Evolutionary conservation across 2,888 invertebrate species (phyloP).

Genomic region (Congeria kusceri): DNA sequence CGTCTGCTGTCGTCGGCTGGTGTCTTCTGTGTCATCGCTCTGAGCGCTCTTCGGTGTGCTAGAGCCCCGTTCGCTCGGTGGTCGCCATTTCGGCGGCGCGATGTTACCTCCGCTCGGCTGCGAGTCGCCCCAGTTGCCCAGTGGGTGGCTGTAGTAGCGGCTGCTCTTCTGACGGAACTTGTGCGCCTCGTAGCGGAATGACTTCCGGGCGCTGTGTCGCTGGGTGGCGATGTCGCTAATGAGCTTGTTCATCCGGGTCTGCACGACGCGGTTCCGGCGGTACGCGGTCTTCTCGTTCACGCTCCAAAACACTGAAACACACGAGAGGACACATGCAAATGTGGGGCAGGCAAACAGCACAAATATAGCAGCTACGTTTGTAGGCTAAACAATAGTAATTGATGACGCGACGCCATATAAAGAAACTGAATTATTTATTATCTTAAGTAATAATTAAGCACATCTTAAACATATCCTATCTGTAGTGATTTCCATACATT

Average conservation of each 20-base stretch:
- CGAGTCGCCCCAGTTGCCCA: slow-evolving; percentile 1
- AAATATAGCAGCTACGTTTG: no score
- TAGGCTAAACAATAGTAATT: no score
- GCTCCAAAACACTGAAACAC: slow-evolving; percentile 63
- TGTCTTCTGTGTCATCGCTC: slow-evolving; percentile 16
- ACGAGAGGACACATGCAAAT: not conserved
- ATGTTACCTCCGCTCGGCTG: slow-evolving; percentile 22
- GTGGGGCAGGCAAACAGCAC: no score
- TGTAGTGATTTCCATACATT: no score
- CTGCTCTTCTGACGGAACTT: slow-evolving; percentile 59
- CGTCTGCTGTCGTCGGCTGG: slow-evolving; percentile 10
- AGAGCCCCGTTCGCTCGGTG: not conserved
- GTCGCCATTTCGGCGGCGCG: slow-evolving; percentile 47
- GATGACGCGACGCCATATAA: no score
- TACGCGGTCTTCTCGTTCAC: slow-evolving; percentile 68
- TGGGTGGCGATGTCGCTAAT: slow-evolving; percentile 63
- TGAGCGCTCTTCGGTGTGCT: not conserved
- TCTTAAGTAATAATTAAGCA: no score
- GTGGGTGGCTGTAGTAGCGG: slow-evolving; percentile 34
- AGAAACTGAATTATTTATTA: no score
- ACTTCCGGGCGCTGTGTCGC: slow-evolving; percentile 44
- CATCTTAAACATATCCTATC: no score
- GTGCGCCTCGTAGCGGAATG: slow-evolving; percentile 62
- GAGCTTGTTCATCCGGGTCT: slow-evolving; percentile 63
- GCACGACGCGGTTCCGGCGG: slow-evolving; percentile 64